Conservation (phyloP, 2,888 invertebrate genomes). For the Caenorhabditis angaria region DNA sequence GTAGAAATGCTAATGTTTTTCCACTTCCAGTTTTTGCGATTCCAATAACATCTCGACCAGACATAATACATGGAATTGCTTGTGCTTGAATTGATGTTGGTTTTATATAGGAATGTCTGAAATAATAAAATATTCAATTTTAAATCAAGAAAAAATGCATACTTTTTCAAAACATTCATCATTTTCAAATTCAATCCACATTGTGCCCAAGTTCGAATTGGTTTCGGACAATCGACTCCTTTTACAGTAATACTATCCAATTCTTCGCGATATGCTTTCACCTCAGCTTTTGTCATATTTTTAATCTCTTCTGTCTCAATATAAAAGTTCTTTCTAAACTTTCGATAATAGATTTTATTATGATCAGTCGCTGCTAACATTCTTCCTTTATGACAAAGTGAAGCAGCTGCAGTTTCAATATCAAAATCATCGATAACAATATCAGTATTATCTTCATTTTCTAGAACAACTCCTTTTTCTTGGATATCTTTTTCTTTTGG, state of each 20-base stretch:
- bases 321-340: constrained; percentile 94
- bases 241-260: constrained; percentile 87
- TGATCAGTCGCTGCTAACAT: constrained; percentile 85
- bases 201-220: constrained; percentile 95
- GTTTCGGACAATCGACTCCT: constrained; percentile 79
- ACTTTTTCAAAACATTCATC: constrained; percentile 87
- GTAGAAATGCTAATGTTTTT: constrained; percentile 94
- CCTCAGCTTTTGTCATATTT: constrained; percentile 84
- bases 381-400: constrained; percentile 71
- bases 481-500: constrained; percentile 44
- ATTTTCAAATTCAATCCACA: constrained; percentile 96
- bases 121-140: constrained; percentile 9
- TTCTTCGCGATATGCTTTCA: constrained; percentile 77
- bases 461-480: constrained; percentile 92
- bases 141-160: constrained; percentile 8
- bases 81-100: constrained; percentile 99
- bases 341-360: constrained; percentile 85
- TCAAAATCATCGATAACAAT: constrained; percentile 68
- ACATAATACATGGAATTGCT: constrained; percentile 88
- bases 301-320: constrained; percentile 92
- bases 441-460: constrained; percentile 96
- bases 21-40: constrained; percentile 99
- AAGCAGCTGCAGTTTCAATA: constrained; percentile 58
- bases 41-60: constrained; percentile 77
- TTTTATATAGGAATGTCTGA: constrained; percentile 83